Evolutionary conservation across 1,140 invertebrate genomes (phyloP).

Genomic region (Bombus consobrinus): DNA sequence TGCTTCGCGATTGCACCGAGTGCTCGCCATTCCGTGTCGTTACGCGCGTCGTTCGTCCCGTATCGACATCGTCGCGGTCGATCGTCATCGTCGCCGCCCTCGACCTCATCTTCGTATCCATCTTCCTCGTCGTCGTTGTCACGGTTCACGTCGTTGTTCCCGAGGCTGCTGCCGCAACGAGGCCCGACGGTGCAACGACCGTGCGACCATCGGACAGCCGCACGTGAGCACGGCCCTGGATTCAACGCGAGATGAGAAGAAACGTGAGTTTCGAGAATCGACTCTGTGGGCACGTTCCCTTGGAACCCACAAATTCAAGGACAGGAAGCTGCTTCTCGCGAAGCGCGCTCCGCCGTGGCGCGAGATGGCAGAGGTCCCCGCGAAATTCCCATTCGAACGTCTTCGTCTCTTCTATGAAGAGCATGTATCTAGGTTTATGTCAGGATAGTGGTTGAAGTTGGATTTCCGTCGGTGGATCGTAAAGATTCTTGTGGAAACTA

Average conservation of each 20-base stretch:
- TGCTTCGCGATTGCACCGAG: slow-evolving; percentile 60
- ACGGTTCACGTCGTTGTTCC: slow-evolving; percentile 8
- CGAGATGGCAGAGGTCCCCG: slow-evolving; percentile 4
- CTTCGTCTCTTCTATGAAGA: background rate
- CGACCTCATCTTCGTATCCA: slow-evolving; percentile 3
- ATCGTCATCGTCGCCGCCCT: slow-evolving; percentile 23
- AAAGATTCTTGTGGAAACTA: background rate
- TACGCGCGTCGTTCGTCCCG: slow-evolving; percentile 21
- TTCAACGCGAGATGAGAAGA: slow-evolving; percentile 72
- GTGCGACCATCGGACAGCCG: slow-evolving; percentile 46
- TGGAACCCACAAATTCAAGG: background rate
- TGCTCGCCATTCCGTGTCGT: slow-evolving; percentile 48
- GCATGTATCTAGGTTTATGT: background rate
- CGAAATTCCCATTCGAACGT: background rate
- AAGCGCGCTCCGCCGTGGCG: background rate
- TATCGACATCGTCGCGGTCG: slow-evolving; percentile 36
- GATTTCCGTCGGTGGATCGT: background rate
- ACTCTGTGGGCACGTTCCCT: background rate
- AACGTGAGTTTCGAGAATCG: slow-evolving; percentile 68
- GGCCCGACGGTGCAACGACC: slow-evolving; percentile 53
- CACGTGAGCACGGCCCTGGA: slow-evolving; percentile 68
- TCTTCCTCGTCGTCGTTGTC: background rate
- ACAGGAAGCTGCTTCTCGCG: background rate
- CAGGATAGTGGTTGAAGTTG: background rate
- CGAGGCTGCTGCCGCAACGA: slow-evolving; percentile 39